Conservation (phyloP, 2,888 invertebrate genomes). For the Cheilosia variabilis region DNA sequence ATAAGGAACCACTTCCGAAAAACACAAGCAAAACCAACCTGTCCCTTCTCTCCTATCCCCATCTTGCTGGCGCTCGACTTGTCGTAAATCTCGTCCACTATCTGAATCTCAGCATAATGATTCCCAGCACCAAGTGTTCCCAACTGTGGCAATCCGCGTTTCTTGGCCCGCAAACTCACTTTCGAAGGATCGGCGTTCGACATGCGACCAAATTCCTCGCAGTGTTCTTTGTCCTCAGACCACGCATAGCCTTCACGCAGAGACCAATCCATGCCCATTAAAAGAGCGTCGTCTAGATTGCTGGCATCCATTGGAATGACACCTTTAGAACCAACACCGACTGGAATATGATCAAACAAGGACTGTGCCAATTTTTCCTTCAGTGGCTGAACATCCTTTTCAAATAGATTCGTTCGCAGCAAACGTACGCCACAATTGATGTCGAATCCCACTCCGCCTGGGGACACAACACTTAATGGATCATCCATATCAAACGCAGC, state of each 20-base stretch:
- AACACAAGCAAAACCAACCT: slow-evolving; percentile 81
- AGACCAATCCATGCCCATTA: slow-evolving; percentile 99
- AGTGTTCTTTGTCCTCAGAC: slow-evolving; percentile 99
- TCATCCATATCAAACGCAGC: slow-evolving; percentile 98
- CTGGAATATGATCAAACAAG: slow-evolving; percentile 99
- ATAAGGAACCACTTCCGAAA: not conserved
- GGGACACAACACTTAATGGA: slow-evolving; percentile 92
- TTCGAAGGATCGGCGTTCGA: slow-evolving; percentile 98
- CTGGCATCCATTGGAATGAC: slow-evolving; percentile 99
- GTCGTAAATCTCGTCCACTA: slow-evolving; percentile 99
- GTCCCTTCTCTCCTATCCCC: slow-evolving; percentile 97
- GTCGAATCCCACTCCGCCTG: slow-evolving; percentile 99
- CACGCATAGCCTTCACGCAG: slow-evolving; percentile 98
- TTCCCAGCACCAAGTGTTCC: slow-evolving; percentile 99
- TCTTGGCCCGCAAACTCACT: slow-evolving; percentile 97
- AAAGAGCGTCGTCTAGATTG: slow-evolving; percentile 98
- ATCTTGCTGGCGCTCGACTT: slow-evolving; percentile 98
- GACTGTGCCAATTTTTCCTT: slow-evolving; percentile 98
- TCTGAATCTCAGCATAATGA: slow-evolving; percentile 99
- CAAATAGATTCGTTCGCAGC: slow-evolving; percentile 96
- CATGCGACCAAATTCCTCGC: slow-evolving; percentile 99
- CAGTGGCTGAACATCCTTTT: slow-evolving; percentile 95
- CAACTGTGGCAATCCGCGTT: slow-evolving; percentile 97
- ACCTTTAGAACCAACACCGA: slow-evolving; percentile 99
- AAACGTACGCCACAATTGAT: slow-evolving; percentile 99